These are phyloP conservation scores for Congeria kusceri DNA, from an alignment of 2,888 invertebrate species.

Conservation along the genomic window DNA sequence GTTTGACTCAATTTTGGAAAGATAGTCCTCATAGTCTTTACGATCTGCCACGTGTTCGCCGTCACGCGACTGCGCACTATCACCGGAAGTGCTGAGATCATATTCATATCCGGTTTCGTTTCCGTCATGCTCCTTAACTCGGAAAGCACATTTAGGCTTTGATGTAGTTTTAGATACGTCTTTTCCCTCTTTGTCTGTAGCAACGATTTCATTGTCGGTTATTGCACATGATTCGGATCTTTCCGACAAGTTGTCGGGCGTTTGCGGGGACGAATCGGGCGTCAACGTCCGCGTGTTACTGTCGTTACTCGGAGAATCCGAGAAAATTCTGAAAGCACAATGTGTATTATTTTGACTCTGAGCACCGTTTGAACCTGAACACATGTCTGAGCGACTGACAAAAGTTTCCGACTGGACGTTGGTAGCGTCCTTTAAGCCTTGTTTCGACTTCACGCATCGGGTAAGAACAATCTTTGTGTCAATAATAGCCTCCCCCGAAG, in stretches of 20 bases:
- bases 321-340: conserved; percentile 21
- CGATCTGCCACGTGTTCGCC: conserved; percentile 5
- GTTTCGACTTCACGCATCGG: conserved; percentile 59
- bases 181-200: not conserved
- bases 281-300: conserved; percentile 59
- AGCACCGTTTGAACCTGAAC: conserved; percentile 56
- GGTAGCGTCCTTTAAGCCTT: conserved; percentile 30
- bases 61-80: conserved; percentile 47
- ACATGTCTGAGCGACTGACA: conserved; percentile 47
- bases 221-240: conserved; percentile 58
- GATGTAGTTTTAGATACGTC: conserved; percentile 2
- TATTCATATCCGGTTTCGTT: conserved; percentile 52
- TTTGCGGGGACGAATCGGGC: conserved; percentile 55
- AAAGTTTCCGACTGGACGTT: conserved; percentile 24
- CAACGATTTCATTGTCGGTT: conserved; percentile 10
- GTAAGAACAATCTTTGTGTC: conserved; percentile 61
- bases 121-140: conserved; percentile 25
- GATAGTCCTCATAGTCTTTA: conserved; percentile 56
- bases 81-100: conserved; percentile 58
- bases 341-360: conserved; percentile 10
- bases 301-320: conserved; percentile 45
- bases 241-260: conserved; percentile 52
- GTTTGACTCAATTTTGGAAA: conserved; percentile 62
- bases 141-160: conserved; percentile 5
- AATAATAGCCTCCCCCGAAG: conserved; percentile 11